Percentiles rank a stretch among this genome's conserved stretches.
Evolutionary conservation across 2,888 invertebrate species (phyloP).

Genomic region (Epistrophe eligans): DNA sequence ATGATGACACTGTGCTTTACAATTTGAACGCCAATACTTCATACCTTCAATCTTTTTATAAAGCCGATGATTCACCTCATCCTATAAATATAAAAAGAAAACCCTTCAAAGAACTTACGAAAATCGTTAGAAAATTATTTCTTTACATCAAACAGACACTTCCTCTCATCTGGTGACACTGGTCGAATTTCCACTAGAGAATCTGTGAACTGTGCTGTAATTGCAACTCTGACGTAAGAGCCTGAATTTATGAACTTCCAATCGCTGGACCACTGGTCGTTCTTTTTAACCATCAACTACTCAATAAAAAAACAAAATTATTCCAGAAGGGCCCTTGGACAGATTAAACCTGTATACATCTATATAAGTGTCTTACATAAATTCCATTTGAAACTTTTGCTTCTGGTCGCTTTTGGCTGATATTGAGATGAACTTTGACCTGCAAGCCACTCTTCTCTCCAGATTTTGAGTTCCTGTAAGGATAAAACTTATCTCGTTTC

Average conservation of each 20-base stretch:
- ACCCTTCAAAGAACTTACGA: background rate
- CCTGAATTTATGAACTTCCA: constrained; percentile 77
- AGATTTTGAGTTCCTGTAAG: constrained; percentile 79
- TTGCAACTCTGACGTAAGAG: constrained; percentile 77
- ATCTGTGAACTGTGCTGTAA: constrained; percentile 79
- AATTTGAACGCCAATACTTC: constrained; percentile 81
- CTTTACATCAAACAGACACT: constrained; percentile 80
- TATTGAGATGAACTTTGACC: constrained; percentile 77
- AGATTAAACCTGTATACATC: background rate
- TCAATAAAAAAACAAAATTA: constrained; percentile 15
- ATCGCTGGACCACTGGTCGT: constrained; percentile 79
- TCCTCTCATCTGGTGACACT: constrained; percentile 77
- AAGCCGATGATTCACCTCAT: constrained; percentile 77
- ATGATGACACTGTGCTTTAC: constrained; percentile 81
- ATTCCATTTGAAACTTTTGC: constrained; percentile 77
- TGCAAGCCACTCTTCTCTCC: constrained; percentile 81
- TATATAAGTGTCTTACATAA: constrained; percentile 69
- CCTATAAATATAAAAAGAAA: constrained; percentile 55
- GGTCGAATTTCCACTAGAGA: constrained; percentile 77
- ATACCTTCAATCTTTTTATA: constrained; percentile 81
- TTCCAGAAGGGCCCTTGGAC: background rate
- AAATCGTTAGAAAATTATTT: background rate
- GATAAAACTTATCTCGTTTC: constrained; percentile 79
- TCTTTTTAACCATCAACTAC: constrained; percentile 79
- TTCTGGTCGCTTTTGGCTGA: constrained; percentile 70